A percentile compares a stretch with the other conserved stretches of the same genome.
phyloP scores from a whole-genome alignment of 2,113 vertebrate genomes.

The Pandion haliaetus region DNA sequence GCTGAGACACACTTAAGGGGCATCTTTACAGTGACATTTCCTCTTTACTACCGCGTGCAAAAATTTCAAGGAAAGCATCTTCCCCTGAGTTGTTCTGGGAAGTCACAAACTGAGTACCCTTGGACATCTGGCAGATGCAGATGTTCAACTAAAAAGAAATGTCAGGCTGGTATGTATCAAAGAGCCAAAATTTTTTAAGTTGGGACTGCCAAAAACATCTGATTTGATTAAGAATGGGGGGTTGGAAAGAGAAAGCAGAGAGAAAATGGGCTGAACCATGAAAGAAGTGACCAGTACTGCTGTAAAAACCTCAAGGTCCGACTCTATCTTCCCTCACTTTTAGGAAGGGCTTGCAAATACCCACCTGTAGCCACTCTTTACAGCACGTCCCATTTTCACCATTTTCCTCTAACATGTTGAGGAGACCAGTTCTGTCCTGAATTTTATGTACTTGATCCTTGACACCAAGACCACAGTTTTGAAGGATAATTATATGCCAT shows the following conservation, averaged over 20 bases:
- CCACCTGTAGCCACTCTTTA: background rate
- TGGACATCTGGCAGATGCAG: background rate
- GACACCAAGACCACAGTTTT: background rate
- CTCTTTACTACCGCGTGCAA: background rate
- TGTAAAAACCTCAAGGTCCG: background rate
- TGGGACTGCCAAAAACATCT: background rate
- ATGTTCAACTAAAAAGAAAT: background rate
- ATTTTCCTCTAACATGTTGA: background rate
- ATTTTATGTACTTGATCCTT: background rate
- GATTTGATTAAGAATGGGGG: background rate
- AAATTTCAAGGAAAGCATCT: background rate
- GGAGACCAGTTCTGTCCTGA: background rate
- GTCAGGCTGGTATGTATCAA: background rate
- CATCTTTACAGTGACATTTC: background rate
- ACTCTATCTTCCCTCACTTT: background rate
- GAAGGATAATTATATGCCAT: background rate
- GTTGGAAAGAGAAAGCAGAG: background rate
- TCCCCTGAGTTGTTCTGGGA: background rate
- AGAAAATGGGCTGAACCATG: background rate
- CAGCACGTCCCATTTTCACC: background rate
- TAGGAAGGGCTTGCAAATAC: background rate
- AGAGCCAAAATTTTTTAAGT: background rate
- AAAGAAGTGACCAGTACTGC: background rate
- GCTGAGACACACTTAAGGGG: background rate
- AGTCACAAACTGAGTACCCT: background rate